Base-by-base conservation (phyloP, 2,888 invertebrate genomes). In the Dynastes hyllus region DNA sequence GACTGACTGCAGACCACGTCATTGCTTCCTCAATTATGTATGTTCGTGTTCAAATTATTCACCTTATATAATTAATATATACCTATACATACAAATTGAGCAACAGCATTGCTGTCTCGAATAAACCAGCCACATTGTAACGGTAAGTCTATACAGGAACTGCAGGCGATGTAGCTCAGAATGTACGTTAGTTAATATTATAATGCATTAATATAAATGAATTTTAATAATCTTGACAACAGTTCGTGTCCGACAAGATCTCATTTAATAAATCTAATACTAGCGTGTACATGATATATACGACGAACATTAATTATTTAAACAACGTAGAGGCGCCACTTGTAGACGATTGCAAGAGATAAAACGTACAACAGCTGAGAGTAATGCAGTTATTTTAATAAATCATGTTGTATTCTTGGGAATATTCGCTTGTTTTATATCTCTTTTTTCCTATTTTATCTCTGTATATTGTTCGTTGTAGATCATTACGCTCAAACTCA, bases 231-330 rank as follows among this genome's bases (percentile, higher is more conserved):
- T 81, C 80, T 79, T 81, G 80, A 79, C 77, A 81, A 65, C 73
- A 76, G 78, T 78, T 69, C 78, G 76, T 80, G 79, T 79, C 80
- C 78, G 78, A 82, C 85, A 86, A 86, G 86, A 86, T 84, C 82
- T 83, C 82, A 84, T 86, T 86, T 86, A 86, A 87, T 87, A 87
- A 87, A 87, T 87, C 86, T 86, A 85, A 86, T 86, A 86, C 86
- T 85, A 85, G 86, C 87, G 86, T 85, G 86, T 85, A 86, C 86
- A 86, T 16, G 55, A 55, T 55, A 37, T 37, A 51, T n/a, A n/a
- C 55, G 16, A 84, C 85, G 84, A 84, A 85, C 86, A 86, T 87
- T 86, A 86, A 87, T 87, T 87, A 87, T 87, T 87, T 86, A 87
- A 86, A 86, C 29, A 85, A 85, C 84, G 86, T 81, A 84, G 8